Percentiles rank a stretch among this genome's conserved stretches.
Evolutionary conservation across 1,140 invertebrate species (phyloP).

Genomic region (Pachypeltis micranthus): DNA sequence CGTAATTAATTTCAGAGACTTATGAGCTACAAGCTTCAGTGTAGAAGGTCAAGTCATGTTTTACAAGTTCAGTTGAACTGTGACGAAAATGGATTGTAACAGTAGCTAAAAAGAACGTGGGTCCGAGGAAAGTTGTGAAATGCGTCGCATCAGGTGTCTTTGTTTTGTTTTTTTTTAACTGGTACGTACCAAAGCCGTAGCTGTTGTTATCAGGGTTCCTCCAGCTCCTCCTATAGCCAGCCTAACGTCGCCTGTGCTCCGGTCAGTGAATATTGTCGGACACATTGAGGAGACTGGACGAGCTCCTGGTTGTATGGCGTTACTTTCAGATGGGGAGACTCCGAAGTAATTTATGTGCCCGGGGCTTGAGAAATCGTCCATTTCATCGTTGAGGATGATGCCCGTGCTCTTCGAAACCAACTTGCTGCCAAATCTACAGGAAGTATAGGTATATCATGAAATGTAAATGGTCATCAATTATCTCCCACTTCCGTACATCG

Average conservation of each 20-base stretch:
- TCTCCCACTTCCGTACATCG: background rate
- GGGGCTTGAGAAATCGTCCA: constrained; percentile 90
- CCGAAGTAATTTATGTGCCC: constrained; percentile 62
- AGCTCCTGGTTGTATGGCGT: constrained; percentile 67
- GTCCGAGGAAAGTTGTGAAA: too few species aligned
- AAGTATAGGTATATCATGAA: too few species aligned
- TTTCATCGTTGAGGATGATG: constrained; percentile 86
- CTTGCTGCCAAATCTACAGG: constrained; percentile 56
- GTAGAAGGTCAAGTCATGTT: too few species aligned
- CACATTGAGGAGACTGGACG: constrained; percentile 83
- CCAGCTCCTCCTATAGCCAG: constrained; percentile 75
- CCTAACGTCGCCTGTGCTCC: constrained; percentile 44
- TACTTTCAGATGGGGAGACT: constrained; percentile 63
- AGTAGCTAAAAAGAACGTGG: constrained; percentile 21
- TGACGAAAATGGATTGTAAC: background rate
- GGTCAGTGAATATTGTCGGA: constrained; percentile 63
- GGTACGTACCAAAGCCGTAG: constrained; percentile 56
- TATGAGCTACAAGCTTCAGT: too few species aligned
- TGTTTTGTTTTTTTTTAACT: too few species aligned
- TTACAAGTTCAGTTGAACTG: too few species aligned
- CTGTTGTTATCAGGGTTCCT: constrained; percentile 77
- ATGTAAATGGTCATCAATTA: too few species aligned
- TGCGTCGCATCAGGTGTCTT: too few species aligned
- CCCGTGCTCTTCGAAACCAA: constrained; percentile 62
- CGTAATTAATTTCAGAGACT: too few species aligned